Conservation (phyloP, 2,888 invertebrate species). For the Ectemnius lituratus region DNA sequence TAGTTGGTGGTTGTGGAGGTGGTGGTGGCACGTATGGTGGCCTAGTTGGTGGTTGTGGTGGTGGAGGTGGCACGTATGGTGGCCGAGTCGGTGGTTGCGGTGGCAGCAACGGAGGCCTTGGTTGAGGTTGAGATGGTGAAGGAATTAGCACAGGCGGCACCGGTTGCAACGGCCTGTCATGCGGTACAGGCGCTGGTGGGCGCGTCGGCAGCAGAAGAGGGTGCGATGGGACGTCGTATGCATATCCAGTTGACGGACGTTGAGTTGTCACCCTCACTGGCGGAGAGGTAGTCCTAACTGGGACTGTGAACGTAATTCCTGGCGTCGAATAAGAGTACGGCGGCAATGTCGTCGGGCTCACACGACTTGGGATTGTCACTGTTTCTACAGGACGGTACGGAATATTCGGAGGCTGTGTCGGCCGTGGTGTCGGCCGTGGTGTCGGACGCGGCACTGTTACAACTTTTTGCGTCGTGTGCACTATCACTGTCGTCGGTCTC, state of each 20-base stretch:
- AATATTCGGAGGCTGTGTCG: neutral
- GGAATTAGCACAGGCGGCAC: constrained; percentile 23
- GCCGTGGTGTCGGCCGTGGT: neutral
- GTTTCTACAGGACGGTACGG: neutral
- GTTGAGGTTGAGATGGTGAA: constrained; percentile 9
- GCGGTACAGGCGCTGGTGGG: constrained; percentile 21
- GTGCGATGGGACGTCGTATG: neutral
- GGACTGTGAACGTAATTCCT: neutral
- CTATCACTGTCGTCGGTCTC: constrained; percentile 27
- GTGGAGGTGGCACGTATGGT: constrained; percentile 69
- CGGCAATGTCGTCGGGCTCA: neutral
- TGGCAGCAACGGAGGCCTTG: neutral
- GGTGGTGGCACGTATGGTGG: constrained; percentile 17
- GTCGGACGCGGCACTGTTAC: neutral
- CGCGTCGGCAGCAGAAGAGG: constrained; percentile 23
- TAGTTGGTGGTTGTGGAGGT: constrained; percentile 38
- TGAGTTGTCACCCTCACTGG: constrained; percentile 32
- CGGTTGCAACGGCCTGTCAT: constrained; percentile 28
- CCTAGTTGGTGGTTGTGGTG: constrained; percentile 44
- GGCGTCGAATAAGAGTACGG: neutral
- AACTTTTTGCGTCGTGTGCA: constrained; percentile 4
- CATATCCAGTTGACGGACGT: constrained; percentile 18
- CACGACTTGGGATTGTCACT: neutral
- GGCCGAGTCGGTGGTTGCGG: constrained; percentile 34
- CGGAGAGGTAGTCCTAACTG: neutral